phyloP scores from a whole-genome alignment of 2,113 vertebrate genomes.

The Sclerurus mexicanus region DNA sequence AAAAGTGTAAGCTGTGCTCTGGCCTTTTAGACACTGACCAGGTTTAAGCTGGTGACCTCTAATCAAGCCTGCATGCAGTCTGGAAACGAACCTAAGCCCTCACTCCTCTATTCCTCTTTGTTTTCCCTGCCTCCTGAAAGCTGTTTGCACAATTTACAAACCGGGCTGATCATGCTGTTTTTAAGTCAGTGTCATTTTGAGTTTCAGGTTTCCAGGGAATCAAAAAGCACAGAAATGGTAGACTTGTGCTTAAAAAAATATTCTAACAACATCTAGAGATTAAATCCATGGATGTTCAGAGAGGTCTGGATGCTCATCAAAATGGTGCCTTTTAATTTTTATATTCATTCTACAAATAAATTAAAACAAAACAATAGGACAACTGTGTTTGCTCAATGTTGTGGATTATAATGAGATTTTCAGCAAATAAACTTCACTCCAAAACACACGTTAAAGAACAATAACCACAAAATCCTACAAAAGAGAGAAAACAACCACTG shows the following conservation, averaged over 20 bases:
- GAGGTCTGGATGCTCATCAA: background rate
- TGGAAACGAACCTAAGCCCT: background rate
- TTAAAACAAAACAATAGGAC: background rate
- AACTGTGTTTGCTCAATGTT: background rate
- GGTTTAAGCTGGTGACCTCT: background rate
- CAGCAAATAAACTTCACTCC: constrained; percentile 33
- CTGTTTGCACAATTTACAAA: background rate
- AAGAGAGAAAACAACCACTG: background rate
- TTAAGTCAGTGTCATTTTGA: background rate
- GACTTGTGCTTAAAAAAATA: background rate
- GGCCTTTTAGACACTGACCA: background rate
- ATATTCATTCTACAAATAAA: background rate
- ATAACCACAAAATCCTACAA: constrained; percentile 1
- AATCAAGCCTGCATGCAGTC: background rate
- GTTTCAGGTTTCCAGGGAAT: background rate
- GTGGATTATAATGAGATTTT: constrained; percentile 46
- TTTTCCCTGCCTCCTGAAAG: background rate
- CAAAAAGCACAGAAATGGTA: background rate
- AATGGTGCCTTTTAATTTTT: background rate
- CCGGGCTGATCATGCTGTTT: background rate
- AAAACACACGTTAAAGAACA: constrained; percentile 7
- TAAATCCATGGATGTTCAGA: background rate
- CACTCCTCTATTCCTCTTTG: background rate
- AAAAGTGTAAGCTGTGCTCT: background rate
- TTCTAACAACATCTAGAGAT: background rate